Conservation (phyloP, 1,140 invertebrate genomes). For the Formica exsecta region DNA sequence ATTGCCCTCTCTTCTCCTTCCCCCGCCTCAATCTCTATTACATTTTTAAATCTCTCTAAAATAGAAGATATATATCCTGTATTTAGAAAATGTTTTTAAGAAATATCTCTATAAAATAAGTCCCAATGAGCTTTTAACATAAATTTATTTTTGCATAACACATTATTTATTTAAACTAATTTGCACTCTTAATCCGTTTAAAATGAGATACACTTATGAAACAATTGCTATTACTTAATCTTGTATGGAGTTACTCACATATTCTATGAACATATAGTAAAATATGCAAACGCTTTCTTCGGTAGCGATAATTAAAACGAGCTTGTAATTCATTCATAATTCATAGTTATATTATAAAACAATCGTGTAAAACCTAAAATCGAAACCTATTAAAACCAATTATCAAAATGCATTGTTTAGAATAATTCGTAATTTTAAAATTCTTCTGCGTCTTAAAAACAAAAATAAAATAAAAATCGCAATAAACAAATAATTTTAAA, state of each 20-base stretch:
- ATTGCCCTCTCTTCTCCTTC: not conserved
- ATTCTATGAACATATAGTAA: conserved; percentile 2
- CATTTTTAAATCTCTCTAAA: not conserved
- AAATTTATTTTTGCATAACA: not conserved
- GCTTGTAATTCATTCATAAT: not conserved
- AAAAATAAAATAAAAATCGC: not conserved
- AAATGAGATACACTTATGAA: conserved; percentile 8
- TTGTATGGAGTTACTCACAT: not conserved
- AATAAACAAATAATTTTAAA: not conserved
- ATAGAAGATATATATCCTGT: not conserved
- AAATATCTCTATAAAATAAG: not conserved
- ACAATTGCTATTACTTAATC: conserved; percentile 21
- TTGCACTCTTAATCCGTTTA: not conserved
- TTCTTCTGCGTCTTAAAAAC: not conserved
- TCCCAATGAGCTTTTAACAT: not conserved
- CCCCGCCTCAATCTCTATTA: not conserved
- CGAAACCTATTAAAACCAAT: not conserved
- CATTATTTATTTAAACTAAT: conserved; percentile 3
- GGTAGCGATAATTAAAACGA: conserved; percentile 7
- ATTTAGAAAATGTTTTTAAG: not conserved
- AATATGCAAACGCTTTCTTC: not conserved
- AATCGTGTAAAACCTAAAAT: not conserved
- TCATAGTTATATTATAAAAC: not conserved
- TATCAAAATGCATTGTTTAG: not conserved
- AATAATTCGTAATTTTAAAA: not conserved